These are phyloP conservation scores for Heliconius erato DNA, from an alignment of 2,888 invertebrate species.

Conservation along the genomic window DNA sequence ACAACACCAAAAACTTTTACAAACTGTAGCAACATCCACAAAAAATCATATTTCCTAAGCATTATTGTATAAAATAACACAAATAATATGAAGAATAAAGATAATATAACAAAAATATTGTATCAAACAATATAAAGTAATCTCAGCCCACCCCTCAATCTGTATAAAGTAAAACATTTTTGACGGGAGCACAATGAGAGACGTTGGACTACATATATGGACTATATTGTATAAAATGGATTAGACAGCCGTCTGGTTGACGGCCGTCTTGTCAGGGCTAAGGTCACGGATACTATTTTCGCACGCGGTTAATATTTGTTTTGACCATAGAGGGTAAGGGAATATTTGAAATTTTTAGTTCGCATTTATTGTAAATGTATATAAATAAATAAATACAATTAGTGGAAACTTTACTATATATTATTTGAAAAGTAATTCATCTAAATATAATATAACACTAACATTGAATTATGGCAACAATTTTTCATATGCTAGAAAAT, in stretches of 20 bases:
- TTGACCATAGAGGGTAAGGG: neutral
- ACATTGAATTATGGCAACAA: no score
- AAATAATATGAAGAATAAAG: neutral
- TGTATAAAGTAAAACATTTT: slow-evolving; percentile 49
- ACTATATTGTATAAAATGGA: slow-evolving; percentile 1
- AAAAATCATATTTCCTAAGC: neutral
- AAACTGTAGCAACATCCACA: neutral
- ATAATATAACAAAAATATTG: slow-evolving; percentile 38
- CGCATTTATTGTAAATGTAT: neutral
- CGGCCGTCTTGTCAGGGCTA: slow-evolving; percentile 1
- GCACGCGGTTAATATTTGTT: slow-evolving; percentile 5
- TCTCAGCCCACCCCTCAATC: slow-evolving; percentile 39
- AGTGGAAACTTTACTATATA: no score
- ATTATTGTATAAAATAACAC: neutral
- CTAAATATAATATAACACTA: no score
- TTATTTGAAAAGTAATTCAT: no score
- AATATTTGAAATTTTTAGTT: neutral
- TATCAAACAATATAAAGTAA: slow-evolving; percentile 38
- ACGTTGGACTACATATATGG: neutral
- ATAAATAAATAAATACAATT: neutral
- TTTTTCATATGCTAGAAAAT: no score
- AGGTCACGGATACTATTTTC: slow-evolving; percentile 16
- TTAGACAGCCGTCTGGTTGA: slow-evolving; percentile 21
- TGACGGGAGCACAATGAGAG: slow-evolving; percentile 19
- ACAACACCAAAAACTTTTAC: neutral